phyloP scores from a whole-genome alignment of 2,888 invertebrate genomes.

The Zelleria hepariella region DNA sequence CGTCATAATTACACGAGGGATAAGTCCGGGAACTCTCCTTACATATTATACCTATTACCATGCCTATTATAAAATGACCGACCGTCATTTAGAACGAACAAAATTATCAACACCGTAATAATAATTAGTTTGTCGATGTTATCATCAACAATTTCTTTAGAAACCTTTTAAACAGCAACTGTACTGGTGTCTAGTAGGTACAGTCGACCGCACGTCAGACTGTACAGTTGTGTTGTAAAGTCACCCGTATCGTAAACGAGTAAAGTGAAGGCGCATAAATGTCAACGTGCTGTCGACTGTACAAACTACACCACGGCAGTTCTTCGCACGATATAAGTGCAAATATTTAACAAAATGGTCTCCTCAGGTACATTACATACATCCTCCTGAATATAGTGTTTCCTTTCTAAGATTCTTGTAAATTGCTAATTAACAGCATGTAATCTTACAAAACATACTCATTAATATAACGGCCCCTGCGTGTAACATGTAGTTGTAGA shows the following conservation, averaged over 20 bases:
- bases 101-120: constrained; percentile 2
- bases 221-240: too few species aligned
- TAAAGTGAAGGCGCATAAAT: too few species aligned
- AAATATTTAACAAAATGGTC: not conserved
- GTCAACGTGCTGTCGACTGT: too few species aligned
- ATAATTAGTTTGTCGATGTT: constrained; percentile 1
- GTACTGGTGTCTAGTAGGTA: not conserved
- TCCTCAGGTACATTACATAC: not conserved
- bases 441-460: not conserved
- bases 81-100: not conserved
- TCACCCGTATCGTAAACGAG: too few species aligned
- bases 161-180: not conserved
- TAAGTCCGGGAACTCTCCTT: not conserved
- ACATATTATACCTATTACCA: not conserved
- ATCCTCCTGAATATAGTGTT: not conserved
- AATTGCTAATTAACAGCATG: not conserved
- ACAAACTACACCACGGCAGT: not conserved
- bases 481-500: not conserved
- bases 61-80: not conserved
- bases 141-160: not conserved
- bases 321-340: not conserved
- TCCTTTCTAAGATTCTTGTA: not conserved
- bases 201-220: too few species aligned
- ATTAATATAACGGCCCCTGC: not conserved
- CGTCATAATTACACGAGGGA: not conserved